Conservation (phyloP, 2,113 vertebrate genomes). For the Nibea coibor region DNA sequence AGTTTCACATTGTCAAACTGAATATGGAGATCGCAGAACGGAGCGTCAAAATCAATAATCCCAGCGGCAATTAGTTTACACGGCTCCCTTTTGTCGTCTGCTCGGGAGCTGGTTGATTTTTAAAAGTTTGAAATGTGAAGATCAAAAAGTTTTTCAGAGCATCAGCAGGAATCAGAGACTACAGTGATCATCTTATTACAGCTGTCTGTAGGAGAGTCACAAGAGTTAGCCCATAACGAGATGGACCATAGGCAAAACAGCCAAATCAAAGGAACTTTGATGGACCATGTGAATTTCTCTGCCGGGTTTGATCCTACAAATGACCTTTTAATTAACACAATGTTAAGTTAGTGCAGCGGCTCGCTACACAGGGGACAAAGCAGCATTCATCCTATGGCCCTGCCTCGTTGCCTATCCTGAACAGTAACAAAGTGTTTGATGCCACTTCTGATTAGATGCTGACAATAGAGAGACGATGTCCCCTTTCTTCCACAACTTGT, state of each 20-base stretch:
- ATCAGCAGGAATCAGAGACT: constrained; percentile 40
- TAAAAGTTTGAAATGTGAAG: constrained; percentile 43
- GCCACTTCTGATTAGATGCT: constrained; percentile 86
- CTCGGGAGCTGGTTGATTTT: constrained; percentile 23
- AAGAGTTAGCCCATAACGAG: constrained; percentile 40
- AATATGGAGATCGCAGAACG: neutral
- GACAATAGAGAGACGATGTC: constrained; percentile 80
- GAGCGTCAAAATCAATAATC: constrained; percentile 11
- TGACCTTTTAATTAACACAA: constrained; percentile 88
- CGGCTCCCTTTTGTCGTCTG: neutral
- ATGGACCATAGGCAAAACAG: constrained; percentile 78
- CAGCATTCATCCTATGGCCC: constrained; percentile 79
- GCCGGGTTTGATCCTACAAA: constrained; percentile 79
- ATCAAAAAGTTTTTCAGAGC: constrained; percentile 25
- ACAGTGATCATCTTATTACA: constrained; percentile 63
- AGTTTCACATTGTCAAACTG: neutral
- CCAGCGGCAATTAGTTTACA: neutral
- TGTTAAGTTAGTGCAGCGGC: constrained; percentile 86
- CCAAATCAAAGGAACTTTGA: constrained; percentile 81
- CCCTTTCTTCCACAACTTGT: constrained; percentile 82
- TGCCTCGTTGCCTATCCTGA: constrained; percentile 77
- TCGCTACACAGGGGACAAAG: constrained; percentile 83
- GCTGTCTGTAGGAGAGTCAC: constrained; percentile 41
- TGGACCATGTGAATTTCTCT: constrained; percentile 79
- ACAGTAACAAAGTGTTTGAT: constrained; percentile 85